Conservation (phyloP, 2,113 vertebrate genomes). For the Colistium nudipinnis region DNA sequence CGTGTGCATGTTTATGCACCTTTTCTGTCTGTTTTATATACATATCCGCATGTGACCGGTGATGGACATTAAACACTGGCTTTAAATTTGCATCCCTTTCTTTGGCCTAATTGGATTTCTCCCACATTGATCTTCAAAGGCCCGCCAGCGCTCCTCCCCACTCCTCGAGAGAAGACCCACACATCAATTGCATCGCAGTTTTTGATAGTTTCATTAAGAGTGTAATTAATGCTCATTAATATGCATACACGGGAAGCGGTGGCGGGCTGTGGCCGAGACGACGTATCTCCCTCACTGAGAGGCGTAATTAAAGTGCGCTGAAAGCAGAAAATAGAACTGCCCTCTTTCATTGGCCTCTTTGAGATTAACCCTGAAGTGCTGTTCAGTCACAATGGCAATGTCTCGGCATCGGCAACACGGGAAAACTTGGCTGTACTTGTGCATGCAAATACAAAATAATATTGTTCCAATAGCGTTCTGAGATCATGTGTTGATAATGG, state of each 20-base stretch:
- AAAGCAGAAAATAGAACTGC: slow-evolving; percentile 70
- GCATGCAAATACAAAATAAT: slow-evolving; percentile 64
- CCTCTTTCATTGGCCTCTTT: slow-evolving; percentile 67
- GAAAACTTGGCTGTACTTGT: slow-evolving; percentile 62
- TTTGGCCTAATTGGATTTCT: slow-evolving; percentile 84
- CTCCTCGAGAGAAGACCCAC: slow-evolving; percentile 71
- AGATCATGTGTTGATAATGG: slow-evolving; percentile 42
- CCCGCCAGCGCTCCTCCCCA: slow-evolving; percentile 59
- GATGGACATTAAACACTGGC: slow-evolving; percentile 72
- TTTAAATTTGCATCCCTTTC: slow-evolving; percentile 73
- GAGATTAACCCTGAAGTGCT: slow-evolving; percentile 71
- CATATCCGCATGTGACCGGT: slow-evolving; percentile 41
- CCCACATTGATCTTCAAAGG: slow-evolving; percentile 83
- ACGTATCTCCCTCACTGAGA: slow-evolving; percentile 74
- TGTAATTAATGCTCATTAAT: slow-evolving; percentile 85
- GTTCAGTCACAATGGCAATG: slow-evolving; percentile 62
- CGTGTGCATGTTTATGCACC: slow-evolving; percentile 48
- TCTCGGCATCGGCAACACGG: slow-evolving; percentile 63
- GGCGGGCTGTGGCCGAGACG: slow-evolving; percentile 57
- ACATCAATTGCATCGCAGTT: slow-evolving; percentile 77
- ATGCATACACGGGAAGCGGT: slow-evolving; percentile 78
- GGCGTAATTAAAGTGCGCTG: slow-evolving; percentile 78
- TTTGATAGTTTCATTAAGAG: slow-evolving; percentile 85
- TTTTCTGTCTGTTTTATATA: slow-evolving; percentile 47
- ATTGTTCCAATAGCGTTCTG: slow-evolving; percentile 59